phyloP scores from a whole-genome alignment of 2,797 vertebrate genomes.

The Propithecus deckenii region DNA sequence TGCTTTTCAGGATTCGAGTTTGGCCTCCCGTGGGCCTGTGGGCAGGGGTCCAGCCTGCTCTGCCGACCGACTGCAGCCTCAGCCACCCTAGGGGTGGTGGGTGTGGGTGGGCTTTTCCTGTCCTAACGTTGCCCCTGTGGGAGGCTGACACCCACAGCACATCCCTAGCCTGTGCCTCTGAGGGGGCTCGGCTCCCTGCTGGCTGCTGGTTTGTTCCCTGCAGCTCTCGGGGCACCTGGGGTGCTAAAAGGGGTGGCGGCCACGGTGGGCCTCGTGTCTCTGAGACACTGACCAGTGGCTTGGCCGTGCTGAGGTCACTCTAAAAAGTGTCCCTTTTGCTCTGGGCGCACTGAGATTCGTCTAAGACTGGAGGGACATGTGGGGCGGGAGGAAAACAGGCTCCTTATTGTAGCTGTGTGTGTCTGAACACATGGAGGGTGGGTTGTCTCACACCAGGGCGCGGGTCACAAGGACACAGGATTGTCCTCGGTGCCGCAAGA shows the following conservation, averaged over 20 bases:
- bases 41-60: not conserved
- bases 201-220: not conserved
- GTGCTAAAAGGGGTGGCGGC: no score
- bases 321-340: not conserved
- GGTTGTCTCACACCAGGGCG: not conserved
- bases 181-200: no score
- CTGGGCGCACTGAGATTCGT: not conserved
- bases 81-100: not conserved
- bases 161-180: no score
- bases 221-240: no score
- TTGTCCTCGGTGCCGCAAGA: not conserved
- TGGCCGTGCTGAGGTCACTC: no score
- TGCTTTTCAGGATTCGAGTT: not conserved
- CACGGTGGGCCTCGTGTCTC: no score
- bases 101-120: not conserved
- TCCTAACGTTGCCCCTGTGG: not conserved
- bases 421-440: not conserved
- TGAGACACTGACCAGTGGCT: not conserved
- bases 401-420: not conserved
- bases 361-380: not conserved
- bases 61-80: not conserved
- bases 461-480: not conserved
- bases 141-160: not conserved
- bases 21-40: not conserved
- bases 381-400: not conserved